Percentiles rank a stretch among this genome's conserved stretches.
Conservation (phyloP, 2,113 vertebrate species). For the Paradoxurus hermaphroditus region DNA sequence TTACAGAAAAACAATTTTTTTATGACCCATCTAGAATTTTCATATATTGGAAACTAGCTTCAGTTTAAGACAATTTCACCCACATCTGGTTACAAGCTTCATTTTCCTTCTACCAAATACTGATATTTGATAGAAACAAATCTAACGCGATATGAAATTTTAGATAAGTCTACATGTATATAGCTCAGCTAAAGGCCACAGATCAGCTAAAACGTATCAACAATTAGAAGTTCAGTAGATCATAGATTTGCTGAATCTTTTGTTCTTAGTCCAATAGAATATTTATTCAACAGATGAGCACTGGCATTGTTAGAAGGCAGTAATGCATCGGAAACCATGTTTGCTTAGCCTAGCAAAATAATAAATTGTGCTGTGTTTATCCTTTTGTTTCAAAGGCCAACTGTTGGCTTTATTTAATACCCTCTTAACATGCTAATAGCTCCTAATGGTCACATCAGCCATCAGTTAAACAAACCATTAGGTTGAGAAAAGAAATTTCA, state of each 20-base stretch:
- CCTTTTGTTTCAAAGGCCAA: constrained; percentile 73
- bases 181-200: not conserved
- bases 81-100: constrained; percentile 16
- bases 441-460: constrained; percentile 75
- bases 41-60: not conserved
- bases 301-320: constrained; percentile 43
- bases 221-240: constrained; percentile 37
- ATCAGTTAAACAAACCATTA: constrained; percentile 80
- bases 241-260: constrained; percentile 55
- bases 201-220: not conserved
- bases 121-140: constrained; percentile 17
- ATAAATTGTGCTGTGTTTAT: constrained; percentile 74
- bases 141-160: not conserved
- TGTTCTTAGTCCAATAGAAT: constrained; percentile 17
- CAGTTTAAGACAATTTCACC: not conserved
- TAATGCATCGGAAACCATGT: constrained; percentile 53
- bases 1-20: constrained; percentile 32
- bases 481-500: constrained; percentile 76
- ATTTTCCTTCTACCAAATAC: constrained; percentile 5
- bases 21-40: not conserved
- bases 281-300: constrained; percentile 68
- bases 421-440: constrained; percentile 77
- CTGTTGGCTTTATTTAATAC: constrained; percentile 77
- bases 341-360: constrained; percentile 79
- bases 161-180: not conserved